These are phyloP conservation scores for Ariolimax columbianus DNA, from an alignment of 2,888 invertebrate species.

Conservation along the genomic window DNA sequence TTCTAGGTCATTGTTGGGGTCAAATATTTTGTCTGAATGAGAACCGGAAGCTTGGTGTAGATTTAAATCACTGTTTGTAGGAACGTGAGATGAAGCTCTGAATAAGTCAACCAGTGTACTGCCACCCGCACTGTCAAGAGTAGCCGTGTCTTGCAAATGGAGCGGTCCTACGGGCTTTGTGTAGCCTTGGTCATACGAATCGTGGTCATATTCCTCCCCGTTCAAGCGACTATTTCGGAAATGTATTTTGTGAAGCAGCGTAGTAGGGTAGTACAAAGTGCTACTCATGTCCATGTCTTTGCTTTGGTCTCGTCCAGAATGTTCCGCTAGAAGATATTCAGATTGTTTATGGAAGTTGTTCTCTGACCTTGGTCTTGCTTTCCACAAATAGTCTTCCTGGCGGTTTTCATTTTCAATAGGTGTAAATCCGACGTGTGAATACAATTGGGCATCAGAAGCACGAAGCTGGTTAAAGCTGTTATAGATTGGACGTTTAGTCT, in stretches of 20 bases:
- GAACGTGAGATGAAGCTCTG: not conserved
- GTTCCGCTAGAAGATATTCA: not conserved
- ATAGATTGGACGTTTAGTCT: not conserved
- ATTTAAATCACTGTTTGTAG: not conserved
- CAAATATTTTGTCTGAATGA: not conserved
- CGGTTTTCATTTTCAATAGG: not conserved
- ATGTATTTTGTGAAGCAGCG: not conserved
- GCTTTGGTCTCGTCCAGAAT: not conserved
- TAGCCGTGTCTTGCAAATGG: not conserved
- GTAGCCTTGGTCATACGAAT: not conserved
- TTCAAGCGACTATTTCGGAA: slow-evolving; percentile 12
- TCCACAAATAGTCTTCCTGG: slow-evolving; percentile 19
- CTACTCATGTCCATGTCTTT: not conserved
- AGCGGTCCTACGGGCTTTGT: not conserved
- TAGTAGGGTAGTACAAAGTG: not conserved
- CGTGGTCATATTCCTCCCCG: slow-evolving; percentile 13
- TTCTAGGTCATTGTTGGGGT: not conserved
- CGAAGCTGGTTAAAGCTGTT: not conserved
- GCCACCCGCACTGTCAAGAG: not conserved
- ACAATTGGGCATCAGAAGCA: not conserved
- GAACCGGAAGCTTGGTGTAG: not conserved
- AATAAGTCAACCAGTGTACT: not conserved
- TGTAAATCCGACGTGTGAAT: not conserved
- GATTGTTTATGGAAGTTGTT: not conserved
- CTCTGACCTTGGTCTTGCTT: slow-evolving; percentile 36